Conservation (phyloP, 2,797 vertebrate genomes). For the Echeneis naucrates region DNA sequence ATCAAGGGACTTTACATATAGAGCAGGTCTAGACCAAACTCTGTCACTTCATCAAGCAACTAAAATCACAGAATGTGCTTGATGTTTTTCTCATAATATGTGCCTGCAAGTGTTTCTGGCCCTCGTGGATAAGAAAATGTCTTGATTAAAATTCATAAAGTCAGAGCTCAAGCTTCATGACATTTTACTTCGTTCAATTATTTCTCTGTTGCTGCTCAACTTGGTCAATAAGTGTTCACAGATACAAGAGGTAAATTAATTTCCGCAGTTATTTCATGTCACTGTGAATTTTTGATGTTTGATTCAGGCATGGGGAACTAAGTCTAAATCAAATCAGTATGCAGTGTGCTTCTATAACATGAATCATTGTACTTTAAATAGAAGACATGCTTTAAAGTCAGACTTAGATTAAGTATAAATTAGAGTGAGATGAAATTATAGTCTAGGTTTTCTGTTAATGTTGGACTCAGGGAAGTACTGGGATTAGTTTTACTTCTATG, state of each 20-base stretch:
- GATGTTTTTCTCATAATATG: background rate
- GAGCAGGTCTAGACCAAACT: too few relatives aligned
- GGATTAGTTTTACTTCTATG: too few relatives aligned
- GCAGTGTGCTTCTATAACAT: too few relatives aligned
- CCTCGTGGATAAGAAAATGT: background rate
- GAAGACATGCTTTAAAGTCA: background rate
- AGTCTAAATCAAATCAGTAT: too few relatives aligned
- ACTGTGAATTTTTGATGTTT: background rate
- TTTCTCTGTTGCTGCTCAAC: conserved; percentile 35
- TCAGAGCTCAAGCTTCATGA: conserved; percentile 22
- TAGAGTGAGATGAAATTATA: background rate
- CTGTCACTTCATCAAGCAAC: background rate
- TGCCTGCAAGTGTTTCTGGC: background rate
- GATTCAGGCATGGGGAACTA: too few relatives aligned
- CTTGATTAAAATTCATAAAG: conserved; percentile 8
- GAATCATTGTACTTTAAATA: too few relatives aligned
- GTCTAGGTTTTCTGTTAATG: too few relatives aligned
- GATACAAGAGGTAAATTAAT: conserved; percentile 33
- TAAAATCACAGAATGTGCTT: conserved; percentile 1
- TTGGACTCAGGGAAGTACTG: too few relatives aligned
- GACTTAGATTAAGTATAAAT: background rate
- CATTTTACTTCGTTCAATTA: conserved; percentile 36
- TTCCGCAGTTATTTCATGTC: conserved; percentile 40
- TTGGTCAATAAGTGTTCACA: conserved; percentile 28
- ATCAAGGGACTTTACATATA: too few relatives aligned